These are phyloP conservation scores for Trachemys scripta DNA, from an alignment of 2,113 vertebrate genomes.

Conservation along the genomic window DNA sequence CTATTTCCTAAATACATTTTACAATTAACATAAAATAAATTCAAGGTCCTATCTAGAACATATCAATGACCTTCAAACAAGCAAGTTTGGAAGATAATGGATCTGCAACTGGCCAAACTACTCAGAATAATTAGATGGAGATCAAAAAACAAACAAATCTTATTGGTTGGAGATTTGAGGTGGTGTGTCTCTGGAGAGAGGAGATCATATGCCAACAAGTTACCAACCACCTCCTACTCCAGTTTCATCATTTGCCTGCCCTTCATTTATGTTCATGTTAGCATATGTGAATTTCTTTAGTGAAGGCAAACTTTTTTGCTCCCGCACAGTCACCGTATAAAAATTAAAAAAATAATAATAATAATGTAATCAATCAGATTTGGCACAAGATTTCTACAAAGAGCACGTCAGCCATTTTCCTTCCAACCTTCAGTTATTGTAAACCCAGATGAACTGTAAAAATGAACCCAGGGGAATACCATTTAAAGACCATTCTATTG, in stretches of 20 bases:
- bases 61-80: too few relatives aligned
- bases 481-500: neutral
- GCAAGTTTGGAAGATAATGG: too few relatives aligned
- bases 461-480: neutral
- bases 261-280: neutral
- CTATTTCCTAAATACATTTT: too few relatives aligned
- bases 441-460: neutral
- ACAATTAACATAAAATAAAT: too few relatives aligned
- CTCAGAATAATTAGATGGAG: neutral
- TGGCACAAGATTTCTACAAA: neutral
- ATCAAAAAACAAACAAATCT: neutral
- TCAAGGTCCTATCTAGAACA: too few relatives aligned
- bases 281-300: neutral
- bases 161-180: neutral
- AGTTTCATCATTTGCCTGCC: neutral
- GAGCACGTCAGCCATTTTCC: neutral
- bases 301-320: neutral
- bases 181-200: neutral
- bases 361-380: neutral
- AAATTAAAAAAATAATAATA: too few relatives aligned
- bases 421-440: neutral
- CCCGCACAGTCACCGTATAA: neutral
- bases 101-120: neutral
- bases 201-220: neutral
- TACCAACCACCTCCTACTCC: neutral